A percentile compares a stretch with the other conserved stretches of the same genome.
Conservation (phyloP, 2,113 vertebrate genomes). For the Leptobrachium leishanense region DNA sequence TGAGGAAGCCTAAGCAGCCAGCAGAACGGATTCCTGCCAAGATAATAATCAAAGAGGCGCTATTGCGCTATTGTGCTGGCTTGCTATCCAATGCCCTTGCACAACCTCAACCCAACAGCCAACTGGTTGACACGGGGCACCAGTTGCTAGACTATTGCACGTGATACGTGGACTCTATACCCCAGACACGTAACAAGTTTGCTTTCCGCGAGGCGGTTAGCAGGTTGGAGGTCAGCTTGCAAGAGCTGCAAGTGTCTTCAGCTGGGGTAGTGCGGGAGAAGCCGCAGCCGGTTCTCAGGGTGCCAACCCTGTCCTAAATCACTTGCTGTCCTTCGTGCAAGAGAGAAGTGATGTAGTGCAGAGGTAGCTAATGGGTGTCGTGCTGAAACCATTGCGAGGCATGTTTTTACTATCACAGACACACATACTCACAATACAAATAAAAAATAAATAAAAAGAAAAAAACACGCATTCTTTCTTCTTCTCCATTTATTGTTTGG, state of each 20-base stretch:
- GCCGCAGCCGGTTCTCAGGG: constrained; percentile 67
- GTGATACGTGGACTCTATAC: constrained; percentile 97
- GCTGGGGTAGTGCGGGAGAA: constrained; percentile 50
- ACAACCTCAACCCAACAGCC: constrained; percentile 86
- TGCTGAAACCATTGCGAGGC: neutral
- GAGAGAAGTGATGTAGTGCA: constrained; percentile 97
- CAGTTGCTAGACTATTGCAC: constrained; percentile 96
- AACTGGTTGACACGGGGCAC: constrained; percentile 92
- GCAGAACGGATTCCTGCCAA: constrained; percentile 81
- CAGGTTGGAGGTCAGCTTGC: constrained; percentile 93
- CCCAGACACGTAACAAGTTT: constrained; percentile 96
- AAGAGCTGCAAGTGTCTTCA: constrained; percentile 93
- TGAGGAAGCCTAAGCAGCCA: constrained; percentile 85
- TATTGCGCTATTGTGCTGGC: constrained; percentile 88
- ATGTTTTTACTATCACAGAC: neutral
- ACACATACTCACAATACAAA: neutral
- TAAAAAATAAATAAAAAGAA: too few species aligned
- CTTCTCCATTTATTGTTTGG: too few species aligned
- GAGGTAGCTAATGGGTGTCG: constrained; percentile 83
- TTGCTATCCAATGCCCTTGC: constrained; percentile 84
- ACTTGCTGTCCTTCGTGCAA: constrained; percentile 93
- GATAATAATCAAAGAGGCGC: constrained; percentile 87
- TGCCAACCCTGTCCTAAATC: constrained; percentile 86
- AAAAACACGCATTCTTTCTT: too few species aligned
- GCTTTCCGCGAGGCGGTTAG: constrained; percentile 96